phyloP scores from a whole-genome alignment of 2,888 invertebrate genomes.

The Lepeophtheirus nordmannii region DNA sequence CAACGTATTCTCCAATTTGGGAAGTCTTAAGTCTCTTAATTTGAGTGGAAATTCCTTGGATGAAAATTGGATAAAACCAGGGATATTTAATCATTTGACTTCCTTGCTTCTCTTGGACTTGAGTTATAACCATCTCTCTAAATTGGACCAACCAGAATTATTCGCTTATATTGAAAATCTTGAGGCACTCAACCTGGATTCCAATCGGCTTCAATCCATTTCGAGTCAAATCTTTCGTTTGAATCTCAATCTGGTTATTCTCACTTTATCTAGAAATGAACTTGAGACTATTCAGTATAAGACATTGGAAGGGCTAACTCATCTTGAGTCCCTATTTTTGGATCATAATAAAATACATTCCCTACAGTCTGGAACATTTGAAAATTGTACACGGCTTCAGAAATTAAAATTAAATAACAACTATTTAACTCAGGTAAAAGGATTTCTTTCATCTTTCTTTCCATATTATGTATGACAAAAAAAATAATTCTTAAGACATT shows the following conservation, averaged over 20 bases:
- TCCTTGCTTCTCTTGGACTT: slow-evolving; percentile 45
- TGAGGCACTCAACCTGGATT: slow-evolving; percentile 11
- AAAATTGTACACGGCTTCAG: slow-evolving; percentile 50
- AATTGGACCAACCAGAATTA: slow-evolving; percentile 1
- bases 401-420: slow-evolving; percentile 3
- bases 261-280: slow-evolving; percentile 5
- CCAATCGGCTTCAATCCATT: slow-evolving; percentile 17
- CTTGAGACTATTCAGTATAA: slow-evolving; percentile 9
- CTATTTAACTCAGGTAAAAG: slow-evolving; percentile 19
- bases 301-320: not conserved
- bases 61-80: slow-evolving; percentile 16
- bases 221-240: not conserved
- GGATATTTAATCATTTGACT: slow-evolving; percentile 59
- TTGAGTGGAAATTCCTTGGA: slow-evolving; percentile 5
- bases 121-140: slow-evolving; percentile 13
- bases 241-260: not conserved
- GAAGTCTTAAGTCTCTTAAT: slow-evolving; percentile 7
- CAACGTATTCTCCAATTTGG: not conserved
- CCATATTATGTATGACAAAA: no score
- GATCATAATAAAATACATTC: slow-evolving; percentile 18
- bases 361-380: slow-evolving; percentile 25
- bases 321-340: slow-evolving; percentile 6
- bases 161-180: slow-evolving; percentile 3
- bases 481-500: no score
- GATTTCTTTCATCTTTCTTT: not conserved